Evolutionary conservation across 2,888 invertebrate genomes (phyloP), one percentile per base, ranked within the genome.

Genomic region (Lissonota sp.): DNA sequence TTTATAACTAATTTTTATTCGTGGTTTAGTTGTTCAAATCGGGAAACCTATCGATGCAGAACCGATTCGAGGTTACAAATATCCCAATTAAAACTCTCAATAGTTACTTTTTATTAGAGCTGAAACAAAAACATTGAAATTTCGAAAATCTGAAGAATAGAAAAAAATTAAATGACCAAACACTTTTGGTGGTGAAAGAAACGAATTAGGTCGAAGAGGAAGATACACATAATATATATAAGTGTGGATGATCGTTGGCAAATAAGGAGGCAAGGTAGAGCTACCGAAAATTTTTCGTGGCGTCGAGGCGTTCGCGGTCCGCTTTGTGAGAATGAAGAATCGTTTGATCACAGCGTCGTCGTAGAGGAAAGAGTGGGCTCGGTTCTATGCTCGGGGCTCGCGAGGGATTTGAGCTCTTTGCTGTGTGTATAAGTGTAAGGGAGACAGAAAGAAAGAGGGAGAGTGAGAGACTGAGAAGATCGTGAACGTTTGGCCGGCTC

Each of bases 401-500:
- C 40, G 60, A 12, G 55, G 70, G 62, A 51, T 49, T 40, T 5
- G 40, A 62, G 51, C 53, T 67, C 37, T 12, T 16, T n/a, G 53
- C 26, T 26, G 42, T 46, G 70, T 42, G 42, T 76, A 73, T n/a
- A 49, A 40, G 66, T 67, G 16, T 0, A 16, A 37, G 53, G 6
- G 10, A 42, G 60, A 42, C 10, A 42, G 63, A 39, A 6, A 40
- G 46, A 8, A 14, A n/a, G 14, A 39, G 49, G 62, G 26, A 51
- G 57, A 26, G 57, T 49, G 63, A 26, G 40, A 66, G 57, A 42
- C 46, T 42, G 46, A 58, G 14, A 49, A 73, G 63, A 58, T 80
- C 77, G 74, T 72, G 75, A 79, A 80, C 82, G 82, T 76, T 76
- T 58, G 81, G 72, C 79, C 78, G 87, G 86, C 89, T 91, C 91